phyloP scores from a whole-genome alignment of 2,888 invertebrate genomes.

The Prenolepis imparis region DNA sequence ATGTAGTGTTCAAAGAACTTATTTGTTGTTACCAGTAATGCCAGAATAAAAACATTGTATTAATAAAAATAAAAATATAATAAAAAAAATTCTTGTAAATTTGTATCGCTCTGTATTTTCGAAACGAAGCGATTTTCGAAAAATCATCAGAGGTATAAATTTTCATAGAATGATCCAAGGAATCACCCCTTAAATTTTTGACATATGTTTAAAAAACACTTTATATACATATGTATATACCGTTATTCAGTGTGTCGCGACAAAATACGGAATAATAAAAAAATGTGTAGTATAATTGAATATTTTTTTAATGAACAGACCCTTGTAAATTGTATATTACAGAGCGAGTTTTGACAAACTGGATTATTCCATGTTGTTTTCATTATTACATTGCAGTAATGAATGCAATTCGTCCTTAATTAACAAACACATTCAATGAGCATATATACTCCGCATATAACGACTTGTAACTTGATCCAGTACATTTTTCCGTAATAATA shows the following conservation, averaged over 20 bases:
- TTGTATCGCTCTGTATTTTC: too few relatives aligned
- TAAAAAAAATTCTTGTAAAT: too few relatives aligned
- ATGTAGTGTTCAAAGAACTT: too few relatives aligned
- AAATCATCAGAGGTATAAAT: too few relatives aligned
- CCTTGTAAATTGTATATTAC: slow-evolving; percentile 13
- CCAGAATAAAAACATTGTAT: too few relatives aligned
- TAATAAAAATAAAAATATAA: too few relatives aligned
- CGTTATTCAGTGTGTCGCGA: neutral
- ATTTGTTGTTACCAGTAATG: too few relatives aligned
- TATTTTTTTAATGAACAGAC: slow-evolving; percentile 40
- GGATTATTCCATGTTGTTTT: slow-evolving; percentile 38
- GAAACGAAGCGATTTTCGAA: too few relatives aligned
- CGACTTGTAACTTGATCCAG: neutral
- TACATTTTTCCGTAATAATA: slow-evolving; percentile 37
- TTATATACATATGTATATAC: neutral
- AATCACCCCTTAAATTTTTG: too few relatives aligned
- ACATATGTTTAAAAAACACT: too few relatives aligned
- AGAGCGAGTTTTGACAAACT: slow-evolving; percentile 27
- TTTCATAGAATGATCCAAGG: too few relatives aligned
- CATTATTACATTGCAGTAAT: slow-evolving; percentile 16
- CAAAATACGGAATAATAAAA: neutral
- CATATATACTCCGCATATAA: neutral
- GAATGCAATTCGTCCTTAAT: slow-evolving; percentile 41
- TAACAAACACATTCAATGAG: slow-evolving; percentile 42
- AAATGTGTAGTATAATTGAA: slow-evolving; percentile 15